These are phyloP conservation scores for Leistus spinibarbis DNA, from an alignment of 2,888 invertebrate species.

Conservation along the genomic window DNA sequence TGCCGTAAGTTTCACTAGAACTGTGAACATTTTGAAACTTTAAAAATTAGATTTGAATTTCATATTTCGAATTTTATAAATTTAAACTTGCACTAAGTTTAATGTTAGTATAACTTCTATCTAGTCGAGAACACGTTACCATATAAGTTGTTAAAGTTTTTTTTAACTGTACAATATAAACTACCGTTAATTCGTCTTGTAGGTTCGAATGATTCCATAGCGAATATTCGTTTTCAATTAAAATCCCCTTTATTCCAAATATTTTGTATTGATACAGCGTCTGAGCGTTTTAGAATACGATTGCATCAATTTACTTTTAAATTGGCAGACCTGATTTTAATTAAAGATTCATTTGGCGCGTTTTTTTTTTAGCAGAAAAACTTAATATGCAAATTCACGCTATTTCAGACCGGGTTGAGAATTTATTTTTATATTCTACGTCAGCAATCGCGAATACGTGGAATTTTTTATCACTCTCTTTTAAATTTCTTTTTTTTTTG, in stretches of 20 bases:
- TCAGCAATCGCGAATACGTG: constrained; percentile 12
- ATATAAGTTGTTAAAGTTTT: not conserved
- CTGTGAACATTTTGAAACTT: not conserved
- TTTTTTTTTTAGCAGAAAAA: constrained; percentile 11
- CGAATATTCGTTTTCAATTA: not conserved
- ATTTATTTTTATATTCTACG: constrained; percentile 26
- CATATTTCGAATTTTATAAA: not conserved
- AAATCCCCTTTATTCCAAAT: not conserved
- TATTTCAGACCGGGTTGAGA: constrained; percentile 10
- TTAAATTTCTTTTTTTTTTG: not conserved
- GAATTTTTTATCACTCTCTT: not conserved
- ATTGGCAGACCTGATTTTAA: constrained; percentile 27
- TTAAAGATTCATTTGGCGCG: constrained; percentile 22
- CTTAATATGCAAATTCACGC: constrained; percentile 24
- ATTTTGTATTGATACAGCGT: not conserved
- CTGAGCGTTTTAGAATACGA: not conserved
- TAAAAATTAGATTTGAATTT: not conserved
- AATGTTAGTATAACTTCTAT: not conserved
- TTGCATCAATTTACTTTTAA: constrained; percentile 21
- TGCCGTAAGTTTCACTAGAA: not conserved
- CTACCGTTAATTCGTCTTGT: not conserved
- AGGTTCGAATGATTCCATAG: no score
- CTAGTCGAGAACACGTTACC: not conserved
- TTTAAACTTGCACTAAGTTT: not conserved
- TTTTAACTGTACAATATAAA: not conserved